Conservation (phyloP, 2,797 vertebrate species). For the Pelochelys cantorii region DNA sequence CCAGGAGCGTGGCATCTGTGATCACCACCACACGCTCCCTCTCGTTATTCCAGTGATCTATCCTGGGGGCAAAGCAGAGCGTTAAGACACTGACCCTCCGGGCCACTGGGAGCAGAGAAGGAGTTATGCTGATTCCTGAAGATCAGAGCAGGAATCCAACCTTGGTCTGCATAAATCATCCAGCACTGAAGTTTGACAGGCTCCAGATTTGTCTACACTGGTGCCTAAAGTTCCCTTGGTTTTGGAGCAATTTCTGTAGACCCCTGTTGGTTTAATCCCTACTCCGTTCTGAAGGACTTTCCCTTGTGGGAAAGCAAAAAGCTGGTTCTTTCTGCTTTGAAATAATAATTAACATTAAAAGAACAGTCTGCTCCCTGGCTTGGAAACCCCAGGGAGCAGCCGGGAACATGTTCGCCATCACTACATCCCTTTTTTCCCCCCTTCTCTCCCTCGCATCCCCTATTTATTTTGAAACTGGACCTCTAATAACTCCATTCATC, state of each 20-base stretch:
- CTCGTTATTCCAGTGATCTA: slow-evolving; percentile 92
- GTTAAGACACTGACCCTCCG: neutral
- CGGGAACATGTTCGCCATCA: slow-evolving; percentile 18
- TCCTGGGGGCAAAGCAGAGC: slow-evolving; percentile 65
- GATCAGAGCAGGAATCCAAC: slow-evolving; percentile 8
- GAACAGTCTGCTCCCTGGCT: slow-evolving; percentile 32
- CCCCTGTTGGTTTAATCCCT: slow-evolving; percentile 1
- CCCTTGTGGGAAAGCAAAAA: slow-evolving; percentile 21
- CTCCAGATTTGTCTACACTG: neutral
- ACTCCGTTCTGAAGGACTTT: neutral
- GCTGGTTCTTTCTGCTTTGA: neutral
- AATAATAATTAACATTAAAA: slow-evolving; percentile 35
- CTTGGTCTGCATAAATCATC: slow-evolving; percentile 6
- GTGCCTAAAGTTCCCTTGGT: no score
- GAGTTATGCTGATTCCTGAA: neutral
- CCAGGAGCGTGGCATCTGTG: slow-evolving; percentile 80
- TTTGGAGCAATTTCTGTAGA: slow-evolving; percentile 20
- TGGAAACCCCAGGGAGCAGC: slow-evolving; percentile 28
- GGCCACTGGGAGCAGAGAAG: neutral
- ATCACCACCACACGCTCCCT: slow-evolving; percentile 84
- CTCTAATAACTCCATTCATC: no score
- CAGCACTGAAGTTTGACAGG: neutral
- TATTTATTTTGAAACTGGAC: no score
- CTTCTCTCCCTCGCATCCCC: no score
- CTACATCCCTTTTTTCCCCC: no score